A percentile compares a stretch with the other conserved stretches of the same genome.
phyloP scores from a whole-genome alignment of 2,888 invertebrate species.

The Melanostoma scalare region DNA sequence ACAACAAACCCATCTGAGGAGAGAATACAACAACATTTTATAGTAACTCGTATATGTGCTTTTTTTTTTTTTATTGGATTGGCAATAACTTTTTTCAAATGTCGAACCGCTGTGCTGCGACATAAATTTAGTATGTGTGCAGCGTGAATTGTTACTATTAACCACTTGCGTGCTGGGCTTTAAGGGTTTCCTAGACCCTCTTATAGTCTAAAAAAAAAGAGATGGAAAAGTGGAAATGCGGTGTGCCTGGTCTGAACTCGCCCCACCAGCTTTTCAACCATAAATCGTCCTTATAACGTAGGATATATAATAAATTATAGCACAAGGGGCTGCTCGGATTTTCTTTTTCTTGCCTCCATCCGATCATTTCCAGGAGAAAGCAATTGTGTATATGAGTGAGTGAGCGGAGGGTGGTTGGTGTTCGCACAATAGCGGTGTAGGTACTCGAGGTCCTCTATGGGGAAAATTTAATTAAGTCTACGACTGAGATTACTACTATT shows the following conservation, averaged over 20 bases:
- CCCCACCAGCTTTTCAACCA: conserved; percentile 54
- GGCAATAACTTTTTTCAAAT: conserved; percentile 44
- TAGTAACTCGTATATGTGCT: no score
- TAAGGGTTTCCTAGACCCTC: conserved; percentile 18
- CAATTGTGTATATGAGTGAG: not conserved
- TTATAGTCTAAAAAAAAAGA: not conserved
- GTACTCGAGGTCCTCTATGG: conserved; percentile 38
- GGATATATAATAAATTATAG: conserved; percentile 63
- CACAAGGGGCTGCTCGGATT: conserved; percentile 51
- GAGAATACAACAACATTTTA: not conserved
- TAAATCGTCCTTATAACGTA: conserved; percentile 59
- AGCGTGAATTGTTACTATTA: conserved; percentile 39
- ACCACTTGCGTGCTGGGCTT: conserved; percentile 55
- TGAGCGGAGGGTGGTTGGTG: not conserved
- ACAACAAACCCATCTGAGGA: conserved; percentile 27
- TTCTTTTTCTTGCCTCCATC: conserved; percentile 21
- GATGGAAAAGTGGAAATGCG: not conserved
- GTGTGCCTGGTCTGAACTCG: not conserved
- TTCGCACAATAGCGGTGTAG: not conserved
- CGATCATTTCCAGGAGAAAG: not conserved
- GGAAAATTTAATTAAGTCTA: conserved; percentile 69
- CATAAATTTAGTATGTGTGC: conserved; percentile 14
- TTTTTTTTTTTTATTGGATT: conserved; percentile 10
- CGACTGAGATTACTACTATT: conserved; percentile 63
- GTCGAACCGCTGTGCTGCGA: conserved; percentile 10